Percentiles rank a stretch among this genome's conserved stretches.
Evolutionary conservation across 2,888 invertebrate genomes (phyloP).

Genomic region (Ochropleura leucogaster): DNA sequence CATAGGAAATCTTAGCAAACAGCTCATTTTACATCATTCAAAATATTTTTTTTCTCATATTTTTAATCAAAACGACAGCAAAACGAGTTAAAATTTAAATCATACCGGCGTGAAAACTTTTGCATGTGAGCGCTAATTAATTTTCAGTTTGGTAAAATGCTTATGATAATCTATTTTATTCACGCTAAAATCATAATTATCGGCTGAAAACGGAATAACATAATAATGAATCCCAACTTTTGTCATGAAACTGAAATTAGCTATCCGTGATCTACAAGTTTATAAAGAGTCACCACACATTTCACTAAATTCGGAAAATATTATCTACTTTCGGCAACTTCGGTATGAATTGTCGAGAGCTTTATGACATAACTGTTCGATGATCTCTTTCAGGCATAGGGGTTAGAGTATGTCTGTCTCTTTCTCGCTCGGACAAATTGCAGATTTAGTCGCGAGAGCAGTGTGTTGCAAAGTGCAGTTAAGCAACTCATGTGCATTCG

Average conservation of each 20-base stretch:
- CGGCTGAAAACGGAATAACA: not conserved
- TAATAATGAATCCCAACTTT: slow-evolving; percentile 20
- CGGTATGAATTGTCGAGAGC: slow-evolving; percentile 43
- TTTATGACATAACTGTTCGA: slow-evolving; percentile 35
- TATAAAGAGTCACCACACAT: slow-evolving; percentile 43
- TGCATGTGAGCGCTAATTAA: not conserved
- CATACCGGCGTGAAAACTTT: not conserved
- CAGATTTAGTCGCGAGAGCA: slow-evolving; percentile 55
- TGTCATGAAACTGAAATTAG: slow-evolving; percentile 41
- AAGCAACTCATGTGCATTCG: slow-evolving; percentile 65
- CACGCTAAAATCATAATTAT: not conserved
- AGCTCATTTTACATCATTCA: not conserved
- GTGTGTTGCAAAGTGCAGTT: slow-evolving; percentile 58
- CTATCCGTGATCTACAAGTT: slow-evolving; percentile 33
- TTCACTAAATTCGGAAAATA: slow-evolving; percentile 51
- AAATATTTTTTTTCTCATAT: not conserved
- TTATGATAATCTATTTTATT: not conserved
- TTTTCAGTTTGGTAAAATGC: not conserved
- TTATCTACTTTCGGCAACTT: slow-evolving; percentile 56
- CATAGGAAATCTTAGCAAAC: no score
- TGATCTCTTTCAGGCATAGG: slow-evolving; percentile 11
- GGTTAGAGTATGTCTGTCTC: slow-evolving; percentile 25
- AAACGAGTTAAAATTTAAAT: not conserved
- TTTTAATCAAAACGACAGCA: not conserved
- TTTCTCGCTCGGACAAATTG: slow-evolving; percentile 34